Conservation (phyloP, 1,140 invertebrate species). For the Oncopodura yosiiana region DNA sequence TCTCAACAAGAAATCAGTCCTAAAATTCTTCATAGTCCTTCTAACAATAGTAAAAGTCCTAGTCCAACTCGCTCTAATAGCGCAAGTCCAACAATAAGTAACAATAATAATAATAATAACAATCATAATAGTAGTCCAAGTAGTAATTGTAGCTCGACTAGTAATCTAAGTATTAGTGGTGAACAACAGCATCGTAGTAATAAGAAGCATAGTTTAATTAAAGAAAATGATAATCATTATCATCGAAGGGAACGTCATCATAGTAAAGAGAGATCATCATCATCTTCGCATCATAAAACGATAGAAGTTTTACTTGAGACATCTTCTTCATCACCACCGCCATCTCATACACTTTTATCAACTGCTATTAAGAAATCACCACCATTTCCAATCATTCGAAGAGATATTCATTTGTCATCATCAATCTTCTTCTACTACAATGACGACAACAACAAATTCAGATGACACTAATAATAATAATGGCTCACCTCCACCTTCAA, state of each 20-base stretch:
- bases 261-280: too few species aligned
- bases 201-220: too few species aligned
- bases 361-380: not conserved
- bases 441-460: not conserved
- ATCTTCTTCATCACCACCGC: conserved; percentile 17
- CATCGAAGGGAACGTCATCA: too few species aligned
- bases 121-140: too few species aligned
- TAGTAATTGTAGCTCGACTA: too few species aligned
- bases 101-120: not conserved
- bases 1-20: conserved; percentile 1
- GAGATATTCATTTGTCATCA: conserved; percentile 9
- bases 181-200: too few species aligned
- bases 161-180: too few species aligned
- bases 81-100: not conserved
- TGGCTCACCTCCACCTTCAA: conserved; percentile 1
- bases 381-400: conserved; percentile 9
- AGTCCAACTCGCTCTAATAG: conserved; percentile 1
- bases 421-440: not conserved
- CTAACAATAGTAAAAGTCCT: conserved; percentile 25
- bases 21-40: too few species aligned
- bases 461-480: not conserved
- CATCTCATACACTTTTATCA: too few species aligned
- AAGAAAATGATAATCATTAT: too few species aligned
- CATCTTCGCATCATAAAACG: conserved; percentile 5
- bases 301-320: conserved; percentile 18